Percentiles rank a stretch among this genome's conserved stretches.
These are phyloP conservation scores for Eupeodes latifasciatus DNA, from an alignment of 2,888 invertebrate species.

Conservation along the genomic window DNA sequence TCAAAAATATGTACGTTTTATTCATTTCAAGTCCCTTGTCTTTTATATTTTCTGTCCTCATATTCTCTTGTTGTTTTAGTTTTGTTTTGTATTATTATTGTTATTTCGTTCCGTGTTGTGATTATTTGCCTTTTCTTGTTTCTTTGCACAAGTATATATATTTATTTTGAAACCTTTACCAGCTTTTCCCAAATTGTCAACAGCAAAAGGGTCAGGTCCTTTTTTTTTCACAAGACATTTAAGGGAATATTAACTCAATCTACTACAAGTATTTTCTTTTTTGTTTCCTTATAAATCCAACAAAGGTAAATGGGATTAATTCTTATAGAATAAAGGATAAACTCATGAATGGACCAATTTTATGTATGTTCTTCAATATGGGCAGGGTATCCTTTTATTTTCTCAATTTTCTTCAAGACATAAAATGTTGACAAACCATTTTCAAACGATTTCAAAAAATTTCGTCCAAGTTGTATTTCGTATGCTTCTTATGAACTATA, in stretches of 20 bases:
- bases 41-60: neutral
- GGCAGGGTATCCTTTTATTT: neutral
- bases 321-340: conserved; percentile 1
- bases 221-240: conserved; percentile 27
- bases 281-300: conserved; percentile 5
- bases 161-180: conserved; percentile 15
- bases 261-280: neutral
- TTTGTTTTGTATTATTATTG: neutral
- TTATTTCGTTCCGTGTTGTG: conserved; percentile 9
- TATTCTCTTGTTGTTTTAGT: neutral
- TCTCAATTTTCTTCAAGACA: conserved; percentile 11
- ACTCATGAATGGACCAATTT: conserved; percentile 45
- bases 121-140: neutral
- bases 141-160: neutral
- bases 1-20: neutral
- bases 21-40: neutral
- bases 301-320: conserved; percentile 49
- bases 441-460: neutral
- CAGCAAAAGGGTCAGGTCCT: conserved; percentile 33
- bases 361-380: neutral
- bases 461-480: neutral
- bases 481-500: neutral
- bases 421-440: neutral
- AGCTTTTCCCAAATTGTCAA: conserved; percentile 27
- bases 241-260: conserved; percentile 35